Percentiles rank a stretch among this genome's conserved stretches.
Conservation (phyloP, 2,888 invertebrate genomes). For the Blera fallax region DNA sequence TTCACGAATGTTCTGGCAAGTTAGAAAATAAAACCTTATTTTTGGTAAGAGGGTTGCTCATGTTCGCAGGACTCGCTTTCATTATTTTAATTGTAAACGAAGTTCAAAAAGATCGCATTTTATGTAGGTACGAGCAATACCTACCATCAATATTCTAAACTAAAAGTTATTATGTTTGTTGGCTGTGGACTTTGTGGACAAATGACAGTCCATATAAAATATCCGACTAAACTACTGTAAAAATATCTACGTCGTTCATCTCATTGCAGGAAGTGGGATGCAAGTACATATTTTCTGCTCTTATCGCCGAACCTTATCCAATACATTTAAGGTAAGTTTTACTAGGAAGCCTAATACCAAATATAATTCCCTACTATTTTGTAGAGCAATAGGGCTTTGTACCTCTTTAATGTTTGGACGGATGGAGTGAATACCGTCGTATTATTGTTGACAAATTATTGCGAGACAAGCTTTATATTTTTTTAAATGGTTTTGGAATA, state of each 20-base stretch:
- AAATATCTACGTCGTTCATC: slow-evolving; percentile 74
- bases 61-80: slow-evolving; percentile 74
- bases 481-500: too few species aligned
- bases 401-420: slow-evolving; percentile 83
- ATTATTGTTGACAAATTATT: slow-evolving; percentile 80
- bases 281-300: slow-evolving; percentile 77
- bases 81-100: slow-evolving; percentile 77
- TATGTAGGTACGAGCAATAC: slow-evolving; percentile 74
- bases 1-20: slow-evolving; percentile 74
- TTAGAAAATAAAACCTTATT: slow-evolving; percentile 76
- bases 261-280: slow-evolving; percentile 75
- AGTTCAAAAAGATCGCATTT: slow-evolving; percentile 75
- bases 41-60: slow-evolving; percentile 75
- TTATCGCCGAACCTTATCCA: slow-evolving; percentile 78
- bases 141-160: background rate
- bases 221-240: slow-evolving; percentile 73
- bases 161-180: slow-evolving; percentile 38
- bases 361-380: slow-evolving; percentile 16
- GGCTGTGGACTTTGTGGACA: slow-evolving; percentile 74
- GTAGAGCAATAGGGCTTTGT: slow-evolving; percentile 83
- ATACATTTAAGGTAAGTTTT: slow-evolving; percentile 77
- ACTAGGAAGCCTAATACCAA: too few species aligned
- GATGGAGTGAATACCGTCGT: slow-evolving; percentile 82
- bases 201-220: slow-evolving; percentile 70
- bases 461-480: slow-evolving; percentile 80